A percentile compares a stretch with the other conserved stretches of the same genome.
phyloP scores from a whole-genome alignment of 2,113 vertebrate genomes.

The human (Homo sapiens) region DNA sequence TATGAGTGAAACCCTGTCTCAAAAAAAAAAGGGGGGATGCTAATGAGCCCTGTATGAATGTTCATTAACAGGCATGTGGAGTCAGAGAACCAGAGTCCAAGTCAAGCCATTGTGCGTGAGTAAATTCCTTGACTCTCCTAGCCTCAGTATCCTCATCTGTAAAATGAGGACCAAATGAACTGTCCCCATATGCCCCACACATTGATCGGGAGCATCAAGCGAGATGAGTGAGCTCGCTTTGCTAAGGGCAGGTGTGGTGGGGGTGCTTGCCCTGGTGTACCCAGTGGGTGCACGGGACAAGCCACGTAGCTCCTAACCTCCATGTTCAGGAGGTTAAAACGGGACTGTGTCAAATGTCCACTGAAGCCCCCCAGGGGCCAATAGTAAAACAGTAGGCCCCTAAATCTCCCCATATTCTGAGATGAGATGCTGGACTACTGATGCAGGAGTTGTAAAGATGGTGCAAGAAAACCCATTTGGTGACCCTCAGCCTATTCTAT shows the following conservation, averaged over 20 bases:
- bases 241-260: neutral
- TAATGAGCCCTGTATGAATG: fast-evolving
- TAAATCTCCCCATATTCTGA: neutral
- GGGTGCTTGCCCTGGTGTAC: neutral
- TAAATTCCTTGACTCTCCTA: neutral
- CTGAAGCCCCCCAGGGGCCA: neutral
- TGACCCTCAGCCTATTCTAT: neutral
- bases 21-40: no score
- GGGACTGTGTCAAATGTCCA: neutral
- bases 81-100: neutral
- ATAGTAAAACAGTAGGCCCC: fast-evolving
- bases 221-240: neutral
- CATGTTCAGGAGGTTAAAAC: neutral
- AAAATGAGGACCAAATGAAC: neutral
- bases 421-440: neutral
- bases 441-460: fast-evolving
- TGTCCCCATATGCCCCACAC: neutral
- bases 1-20: no score
- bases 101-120: neutral
- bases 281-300: neutral
- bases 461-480: neutral
- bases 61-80: neutral
- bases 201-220: neutral
- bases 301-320: neutral
- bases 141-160: neutral